phyloP scores from a whole-genome alignment of 2,888 invertebrate species.

The Tupiocoris notatus region DNA sequence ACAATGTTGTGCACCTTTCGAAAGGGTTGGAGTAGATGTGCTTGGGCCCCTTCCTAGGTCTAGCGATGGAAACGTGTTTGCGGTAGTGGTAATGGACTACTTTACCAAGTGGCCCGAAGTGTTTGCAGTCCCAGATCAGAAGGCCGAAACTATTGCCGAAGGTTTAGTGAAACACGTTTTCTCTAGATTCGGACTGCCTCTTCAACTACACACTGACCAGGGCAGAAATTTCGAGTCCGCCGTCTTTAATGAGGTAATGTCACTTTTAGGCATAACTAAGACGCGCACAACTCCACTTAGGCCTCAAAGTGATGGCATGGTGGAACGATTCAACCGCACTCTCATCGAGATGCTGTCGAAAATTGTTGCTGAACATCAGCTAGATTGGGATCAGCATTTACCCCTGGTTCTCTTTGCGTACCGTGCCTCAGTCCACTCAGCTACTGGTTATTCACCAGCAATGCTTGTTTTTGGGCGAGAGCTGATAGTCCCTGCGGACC shows the following conservation, averaged over 20 bases:
- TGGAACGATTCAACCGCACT: constrained; percentile 48
- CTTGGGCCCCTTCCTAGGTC: constrained; percentile 44
- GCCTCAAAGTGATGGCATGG: constrained; percentile 49
- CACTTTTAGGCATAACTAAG: constrained; percentile 41
- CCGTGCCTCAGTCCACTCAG: constrained; percentile 36
- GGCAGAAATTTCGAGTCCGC: constrained; percentile 51
- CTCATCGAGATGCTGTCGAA: constrained; percentile 45
- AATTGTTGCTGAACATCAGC: constrained; percentile 46
- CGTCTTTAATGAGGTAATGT: constrained; percentile 48
- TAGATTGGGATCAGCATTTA: constrained; percentile 48
- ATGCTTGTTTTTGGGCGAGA: background rate
- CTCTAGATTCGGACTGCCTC: constrained; percentile 47
- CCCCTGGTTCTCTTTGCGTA: too few relatives aligned
- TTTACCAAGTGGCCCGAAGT: constrained; percentile 51
- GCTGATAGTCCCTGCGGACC: background rate
- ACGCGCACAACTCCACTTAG: constrained; percentile 16
- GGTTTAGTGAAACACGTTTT: constrained; percentile 47
- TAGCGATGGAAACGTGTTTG: constrained; percentile 48
- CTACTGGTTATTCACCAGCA: constrained; percentile 18
- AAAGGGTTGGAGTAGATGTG: too few relatives aligned
- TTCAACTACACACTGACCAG: constrained; percentile 50
- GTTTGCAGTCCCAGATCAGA: constrained; percentile 51
- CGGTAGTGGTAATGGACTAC: constrained; percentile 49
- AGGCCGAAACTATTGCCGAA: constrained; percentile 51
- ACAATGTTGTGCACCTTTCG: background rate